Evolutionary conservation across 2,797 vertebrate species (phyloP), one percentile per base, ranked within the genome.

Genomic region (Gallirallus australis): DNA sequence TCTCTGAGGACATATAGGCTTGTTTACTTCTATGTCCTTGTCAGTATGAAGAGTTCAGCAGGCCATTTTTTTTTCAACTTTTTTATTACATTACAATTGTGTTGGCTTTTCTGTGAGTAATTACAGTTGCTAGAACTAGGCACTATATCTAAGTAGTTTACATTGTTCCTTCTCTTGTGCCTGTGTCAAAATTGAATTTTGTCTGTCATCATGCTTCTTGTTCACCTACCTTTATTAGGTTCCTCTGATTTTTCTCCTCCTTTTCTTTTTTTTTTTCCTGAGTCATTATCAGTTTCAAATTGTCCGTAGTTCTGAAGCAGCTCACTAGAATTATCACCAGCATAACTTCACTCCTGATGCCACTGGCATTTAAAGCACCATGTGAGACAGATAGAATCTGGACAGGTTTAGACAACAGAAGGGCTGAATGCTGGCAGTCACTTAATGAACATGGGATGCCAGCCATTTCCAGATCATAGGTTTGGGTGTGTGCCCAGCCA

Each of bases 351-450:
- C 18, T 89, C 20, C 52, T 80, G 9, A 24, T 85, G 57, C 76
- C 50, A 42, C 31, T 78, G 69, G 48, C 57, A 35, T 79, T 87
- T 47, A 64, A 45, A 86, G 17, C 45, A 71, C 50, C 15, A 28
- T 28, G 10, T 78, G 60, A 88, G 57, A 82, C 31, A 82, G 48
- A 60, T 21, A 31, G 25, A 71, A 57, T 65, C 40, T 81, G 79
- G 35, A 23, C 79, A 83, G 79, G 31, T 78, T 95, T 88, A 89
- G 61, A 57, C 45, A 83, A 61, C 76, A 90, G 82, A 93, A 88
- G 57, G 82, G 30, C 53, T 90, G 89, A 81, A 81, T 90, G 73
- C 79, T 95, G 93, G 79, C 94, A 86, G 37, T 56, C 72, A 47
- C 53, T 69, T 76, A 78, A 56, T 82, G 82, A 20, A 6, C 27